Conservation (phyloP, 2,888 invertebrate species). For the Rhogogaster chlorosoma region DNA sequence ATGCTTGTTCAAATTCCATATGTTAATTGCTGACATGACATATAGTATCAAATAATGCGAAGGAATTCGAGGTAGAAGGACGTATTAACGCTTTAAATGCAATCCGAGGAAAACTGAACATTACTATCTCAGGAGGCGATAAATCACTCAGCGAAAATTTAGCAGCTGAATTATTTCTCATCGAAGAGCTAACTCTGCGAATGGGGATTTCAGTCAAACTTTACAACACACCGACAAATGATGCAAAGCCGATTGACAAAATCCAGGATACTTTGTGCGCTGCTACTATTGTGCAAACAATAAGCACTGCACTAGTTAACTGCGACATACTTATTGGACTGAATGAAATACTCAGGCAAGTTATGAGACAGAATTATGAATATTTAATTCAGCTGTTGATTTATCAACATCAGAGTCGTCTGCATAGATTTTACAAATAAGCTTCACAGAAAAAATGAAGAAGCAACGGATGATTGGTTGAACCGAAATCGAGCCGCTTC, state of each 20-base stretch:
- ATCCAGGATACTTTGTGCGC: slow-evolving; percentile 62
- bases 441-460: slow-evolving; percentile 64
- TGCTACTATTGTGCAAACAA: slow-evolving; percentile 76
- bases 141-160: slow-evolving; percentile 65
- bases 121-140: slow-evolving; percentile 69
- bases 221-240: slow-evolving; percentile 65
- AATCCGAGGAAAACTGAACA: slow-evolving; percentile 53
- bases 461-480: slow-evolving; percentile 65
- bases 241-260: slow-evolving; percentile 64
- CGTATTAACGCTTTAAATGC: slow-evolving; percentile 18
- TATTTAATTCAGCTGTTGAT: background rate
- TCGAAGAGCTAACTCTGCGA: slow-evolving; percentile 61
- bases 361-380: background rate
- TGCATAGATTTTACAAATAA: slow-evolving; percentile 73
- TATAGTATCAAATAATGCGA: background rate
- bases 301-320: slow-evolving; percentile 78
- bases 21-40: background rate
- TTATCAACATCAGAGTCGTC: slow-evolving; percentile 67
- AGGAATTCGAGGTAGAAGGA: slow-evolving; percentile 55
- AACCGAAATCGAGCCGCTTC: slow-evolving; percentile 72
- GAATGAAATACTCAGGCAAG: slow-evolving; percentile 76
- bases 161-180: slow-evolving; percentile 66
- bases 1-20: background rate
- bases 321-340: slow-evolving; percentile 80
- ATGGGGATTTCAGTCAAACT: slow-evolving; percentile 68